A percentile compares a stretch with the other conserved stretches of the same genome.
Evolutionary conservation across 2,888 invertebrate species (phyloP).

Genomic region (Ochropleura leucogaster): DNA sequence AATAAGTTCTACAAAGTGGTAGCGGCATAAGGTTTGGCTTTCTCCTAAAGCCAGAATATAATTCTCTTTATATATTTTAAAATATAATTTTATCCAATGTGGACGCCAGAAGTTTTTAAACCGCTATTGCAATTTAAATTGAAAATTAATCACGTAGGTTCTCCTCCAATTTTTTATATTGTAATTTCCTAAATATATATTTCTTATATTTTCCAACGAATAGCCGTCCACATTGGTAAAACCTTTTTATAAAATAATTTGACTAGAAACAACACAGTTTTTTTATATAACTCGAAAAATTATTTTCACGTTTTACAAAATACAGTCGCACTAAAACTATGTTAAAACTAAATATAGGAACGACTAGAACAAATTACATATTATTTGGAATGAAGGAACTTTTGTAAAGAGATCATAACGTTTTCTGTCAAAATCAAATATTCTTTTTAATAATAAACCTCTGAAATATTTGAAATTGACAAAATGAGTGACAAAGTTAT

Average conservation of each 20-base stretch:
- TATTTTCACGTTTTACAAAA: slow-evolving; percentile 74
- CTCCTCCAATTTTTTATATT: slow-evolving; percentile 53
- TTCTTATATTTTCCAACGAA: slow-evolving; percentile 64
- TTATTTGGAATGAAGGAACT: slow-evolving; percentile 74
- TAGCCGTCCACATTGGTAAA: slow-evolving; percentile 81
- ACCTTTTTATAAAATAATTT: slow-evolving; percentile 85
- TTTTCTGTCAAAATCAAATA: slow-evolving; percentile 68
- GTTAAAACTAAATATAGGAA: slow-evolving; percentile 62
- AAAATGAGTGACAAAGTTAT: slow-evolving; percentile 57
- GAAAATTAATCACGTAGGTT: slow-evolving; percentile 54
- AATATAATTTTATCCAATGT: slow-evolving; percentile 82
- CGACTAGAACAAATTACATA: slow-evolving; percentile 67
- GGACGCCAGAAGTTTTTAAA: slow-evolving; percentile 70
- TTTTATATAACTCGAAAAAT: slow-evolving; percentile 79
- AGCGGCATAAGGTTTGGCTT: slow-evolving; percentile 83
- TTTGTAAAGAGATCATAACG: slow-evolving; percentile 70
- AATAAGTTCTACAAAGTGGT: slow-evolving; percentile 71
- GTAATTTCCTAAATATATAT: slow-evolving; percentile 61
- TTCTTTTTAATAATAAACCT: slow-evolving; percentile 67
- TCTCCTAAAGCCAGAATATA: slow-evolving; percentile 88
- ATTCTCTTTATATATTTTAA: slow-evolving; percentile 84
- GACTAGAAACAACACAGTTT: slow-evolving; percentile 88
- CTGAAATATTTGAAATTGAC: slow-evolving; percentile 67
- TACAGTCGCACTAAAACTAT: slow-evolving; percentile 85
- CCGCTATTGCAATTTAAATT: slow-evolving; percentile 62